Base-by-base conservation (phyloP, 2,113 vertebrate genomes). In the Lutjanus erythropterus region DNA sequence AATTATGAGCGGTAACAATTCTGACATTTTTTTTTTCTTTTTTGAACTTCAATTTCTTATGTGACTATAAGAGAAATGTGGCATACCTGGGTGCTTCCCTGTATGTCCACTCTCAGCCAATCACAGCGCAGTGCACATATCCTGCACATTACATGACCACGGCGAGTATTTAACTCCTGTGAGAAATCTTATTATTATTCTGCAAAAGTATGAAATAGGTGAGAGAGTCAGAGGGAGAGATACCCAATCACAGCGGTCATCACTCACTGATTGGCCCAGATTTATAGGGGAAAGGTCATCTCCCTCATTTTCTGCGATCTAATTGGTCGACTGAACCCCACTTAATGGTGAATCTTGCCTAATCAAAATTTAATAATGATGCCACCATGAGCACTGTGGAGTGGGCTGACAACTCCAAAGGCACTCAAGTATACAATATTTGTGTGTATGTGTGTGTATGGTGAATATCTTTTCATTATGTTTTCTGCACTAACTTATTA, bases 361-460 rank as follows among this genome's bases (percentile, higher is more conserved):
- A 73, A 69, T 81, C 85, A 86, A 58, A 69, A 35, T 76, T 16
- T 59, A 70, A 83, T 52, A 76, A 1, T 9, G 56, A 64, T 16
- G 61, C 70, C 25, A 52, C 27, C 9, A 0, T 41, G 5, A 71
- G 56, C 64, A 39, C 14, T 25, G 29, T 49, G 29, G 21, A 67
- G 47, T 0, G 2, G 16, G 27, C 66, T 76, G 35, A 62, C 41
- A 33, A 62, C 53, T 37, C 16, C 61, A 73, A 41, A 33, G 29
- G 19, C 53, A 56, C 69, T 46, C 39, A 46, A 19, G n/a, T 79
- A 52, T 61, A 47, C 53, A 60, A 78, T 78, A 66, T 75, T 44
- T 9, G n/a, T 58, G 31, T 68, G 14, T 31, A 41, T 64, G 16
- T 69, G 33, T 35, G 16, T 65, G 37, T 75, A 6, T 37, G 44